These are phyloP conservation scores for Chouioia cunea DNA, from an alignment of 2,888 invertebrate species.

Conservation along the genomic window DNA sequence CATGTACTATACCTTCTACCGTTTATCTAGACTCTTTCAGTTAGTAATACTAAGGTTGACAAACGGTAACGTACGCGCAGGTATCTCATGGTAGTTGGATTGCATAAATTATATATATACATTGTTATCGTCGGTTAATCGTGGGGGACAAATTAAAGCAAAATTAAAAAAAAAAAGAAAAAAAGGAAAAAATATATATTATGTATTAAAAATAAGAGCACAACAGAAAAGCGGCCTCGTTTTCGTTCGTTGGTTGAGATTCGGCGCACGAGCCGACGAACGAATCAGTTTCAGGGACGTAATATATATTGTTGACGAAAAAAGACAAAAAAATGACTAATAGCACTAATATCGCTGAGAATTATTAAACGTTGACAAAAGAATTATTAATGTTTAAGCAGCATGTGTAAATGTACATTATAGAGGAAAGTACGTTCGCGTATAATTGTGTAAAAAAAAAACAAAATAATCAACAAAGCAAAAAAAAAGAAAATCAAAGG, in stretches of 20 bases:
- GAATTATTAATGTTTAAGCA: conserved; percentile 26
- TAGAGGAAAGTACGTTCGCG: conserved; percentile 34
- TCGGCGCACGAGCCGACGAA: background rate
- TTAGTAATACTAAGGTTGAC: background rate
- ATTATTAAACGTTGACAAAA: conserved; percentile 9
- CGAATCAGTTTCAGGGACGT: conserved; percentile 6
- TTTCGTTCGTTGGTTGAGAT: conserved; percentile 25
- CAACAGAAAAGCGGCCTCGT: conserved; percentile 12
- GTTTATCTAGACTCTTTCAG: background rate
- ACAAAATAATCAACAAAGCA: background rate
- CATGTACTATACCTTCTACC: background rate
- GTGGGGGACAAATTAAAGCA: conserved; percentile 4
- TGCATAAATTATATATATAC: conserved; percentile 8
- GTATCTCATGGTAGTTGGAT: conserved; percentile 29
- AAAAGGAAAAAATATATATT: conserved; percentile 2
- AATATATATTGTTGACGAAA: conserved; percentile 1
- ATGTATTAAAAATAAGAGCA: background rate
- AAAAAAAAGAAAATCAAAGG: background rate
- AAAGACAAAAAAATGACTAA: background rate
- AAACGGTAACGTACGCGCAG: conserved; percentile 20
- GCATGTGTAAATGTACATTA: conserved; percentile 39
- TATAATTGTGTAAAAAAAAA: conserved; percentile 29
- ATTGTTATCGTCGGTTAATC: conserved; percentile 27
- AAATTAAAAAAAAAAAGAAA: background rate
- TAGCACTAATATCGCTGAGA: background rate